Evolutionary conservation across 1,140 invertebrate genomes (phyloP), one percentile per base, ranked within the genome.

Genomic region (Leptopilina boulardi): DNA sequence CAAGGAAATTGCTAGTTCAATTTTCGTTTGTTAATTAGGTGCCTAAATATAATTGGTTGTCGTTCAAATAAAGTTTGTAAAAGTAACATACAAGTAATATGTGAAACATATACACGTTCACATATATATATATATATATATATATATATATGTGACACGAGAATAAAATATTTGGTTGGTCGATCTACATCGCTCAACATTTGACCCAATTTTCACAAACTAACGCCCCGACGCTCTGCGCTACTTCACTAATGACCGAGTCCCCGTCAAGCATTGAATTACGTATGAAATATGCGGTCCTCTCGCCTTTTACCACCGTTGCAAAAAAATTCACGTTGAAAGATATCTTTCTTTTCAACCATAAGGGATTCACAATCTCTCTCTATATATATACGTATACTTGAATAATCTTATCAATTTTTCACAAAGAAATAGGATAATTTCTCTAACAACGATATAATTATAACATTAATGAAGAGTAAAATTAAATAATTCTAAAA

Each of bases 161-260:
- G 26, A 66, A 66, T 66, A 66, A 66, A 66, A 66, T 66, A 54
- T 54, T 38, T 38, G 34, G 34, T 8, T 66, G 26, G 59, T 66
- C 59, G 59, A 66, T 66, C 23, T 30, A 30, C 26, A 30, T 66
- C 26, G 59, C 59, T 30, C 76, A 77, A 77, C 78, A 80, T 81
- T 82, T 83, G 82, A 83, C 82, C 82, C 54, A 83, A 82, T 83
- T 83, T 74, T 73, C 77, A 77, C 76, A 71, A 73, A 74, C 47
- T 74, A 73, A 80, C 73, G 77, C 44, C 73, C 77, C 77, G 77
- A 80, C 81, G 34, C 34, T 80, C 73, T 71, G 75, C 73, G 77
- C 71, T 71, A 77, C 77, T 83, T 75, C 77, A 82, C 82, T 84
- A 82, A 84, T 84, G 83, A 84, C 83, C 47, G 38, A 80, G 77